Conservation (phyloP, 2,888 invertebrate species). For the Leptura quadrifasciata region DNA sequence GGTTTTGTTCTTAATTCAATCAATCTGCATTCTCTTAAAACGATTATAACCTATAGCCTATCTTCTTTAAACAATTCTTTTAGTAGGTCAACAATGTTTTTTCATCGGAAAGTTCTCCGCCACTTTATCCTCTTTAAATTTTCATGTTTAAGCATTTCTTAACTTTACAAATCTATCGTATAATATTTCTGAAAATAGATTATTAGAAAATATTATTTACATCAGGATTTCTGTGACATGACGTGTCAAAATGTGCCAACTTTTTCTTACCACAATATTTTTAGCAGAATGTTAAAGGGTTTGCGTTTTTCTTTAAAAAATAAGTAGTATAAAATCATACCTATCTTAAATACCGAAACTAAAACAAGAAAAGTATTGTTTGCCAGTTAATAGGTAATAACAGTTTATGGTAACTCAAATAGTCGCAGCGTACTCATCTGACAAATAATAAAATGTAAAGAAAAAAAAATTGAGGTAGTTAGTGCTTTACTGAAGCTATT, state of each 20-base stretch:
- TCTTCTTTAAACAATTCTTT: constrained; percentile 21
- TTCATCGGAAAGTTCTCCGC: constrained; percentile 12
- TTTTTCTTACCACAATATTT: not conserved
- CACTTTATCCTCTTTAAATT: constrained; percentile 17
- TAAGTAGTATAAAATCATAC: too few species aligned
- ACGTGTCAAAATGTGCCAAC: not conserved
- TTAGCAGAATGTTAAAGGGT: too few species aligned
- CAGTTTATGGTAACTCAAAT: too few species aligned
- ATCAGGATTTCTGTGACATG: not conserved
- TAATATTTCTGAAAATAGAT: not conserved
- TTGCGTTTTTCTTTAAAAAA: too few species aligned
- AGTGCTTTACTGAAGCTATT: too few species aligned
- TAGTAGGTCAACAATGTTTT: constrained; percentile 27
- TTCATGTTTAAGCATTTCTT: constrained; percentile 7
- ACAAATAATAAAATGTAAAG: too few species aligned
- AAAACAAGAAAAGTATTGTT: too few species aligned
- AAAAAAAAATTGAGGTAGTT: too few species aligned
- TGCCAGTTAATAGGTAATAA: too few species aligned
- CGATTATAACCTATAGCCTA: not conserved
- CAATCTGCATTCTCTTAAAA: constrained; percentile 1
- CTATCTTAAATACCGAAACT: too few species aligned
- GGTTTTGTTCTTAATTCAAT: constrained; percentile 9
- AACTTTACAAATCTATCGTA: not conserved
- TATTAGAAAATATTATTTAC: too few species aligned
- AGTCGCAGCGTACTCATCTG: too few species aligned